phyloP scores from a whole-genome alignment of 2,888 invertebrate genomes.

The Hypselothyrea guttata region DNA sequence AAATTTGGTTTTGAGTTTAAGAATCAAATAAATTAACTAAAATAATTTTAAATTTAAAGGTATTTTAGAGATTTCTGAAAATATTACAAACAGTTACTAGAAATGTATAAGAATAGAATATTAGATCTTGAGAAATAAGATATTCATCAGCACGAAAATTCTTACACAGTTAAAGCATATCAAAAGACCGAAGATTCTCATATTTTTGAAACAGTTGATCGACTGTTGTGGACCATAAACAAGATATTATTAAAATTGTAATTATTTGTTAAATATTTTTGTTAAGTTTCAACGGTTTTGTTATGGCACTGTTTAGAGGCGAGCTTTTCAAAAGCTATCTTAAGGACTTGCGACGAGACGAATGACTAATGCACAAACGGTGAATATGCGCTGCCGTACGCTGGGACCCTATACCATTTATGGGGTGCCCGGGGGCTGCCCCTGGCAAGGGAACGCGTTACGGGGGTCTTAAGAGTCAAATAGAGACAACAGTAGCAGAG shows the following conservation, averaged over 20 bases:
- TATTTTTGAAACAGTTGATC: neutral
- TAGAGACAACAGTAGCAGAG: slow-evolving; percentile 22
- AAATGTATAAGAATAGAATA: too few species aligned
- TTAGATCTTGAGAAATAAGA: too few species aligned
- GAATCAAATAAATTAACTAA: too few species aligned
- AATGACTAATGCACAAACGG: slow-evolving; percentile 75
- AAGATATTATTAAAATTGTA: slow-evolving; percentile 19
- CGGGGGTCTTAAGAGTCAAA: slow-evolving; percentile 64
- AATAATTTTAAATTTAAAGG: too few species aligned
- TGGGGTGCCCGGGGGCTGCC: slow-evolving; percentile 21
- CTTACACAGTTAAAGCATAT: too few species aligned
- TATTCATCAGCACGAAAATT: too few species aligned
- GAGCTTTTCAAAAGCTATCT: slow-evolving; percentile 78
- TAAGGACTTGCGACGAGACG: slow-evolving; percentile 72
- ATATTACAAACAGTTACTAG: too few species aligned
- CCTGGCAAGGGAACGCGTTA: slow-evolving; percentile 38
- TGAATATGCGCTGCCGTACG: slow-evolving; percentile 69
- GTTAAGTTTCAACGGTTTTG: slow-evolving; percentile 34
- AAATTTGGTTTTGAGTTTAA: too few species aligned
- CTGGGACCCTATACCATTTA: slow-evolving; percentile 11
- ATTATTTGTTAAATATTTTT: slow-evolving; percentile 9
- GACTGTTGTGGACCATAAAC: slow-evolving; percentile 6
- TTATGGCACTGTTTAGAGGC: slow-evolving; percentile 78
- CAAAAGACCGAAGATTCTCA: neutral
- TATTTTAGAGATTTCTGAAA: too few species aligned